phyloP scores from a whole-genome alignment of 2,888 invertebrate species.

The Onthophagus sagittarius region DNA sequence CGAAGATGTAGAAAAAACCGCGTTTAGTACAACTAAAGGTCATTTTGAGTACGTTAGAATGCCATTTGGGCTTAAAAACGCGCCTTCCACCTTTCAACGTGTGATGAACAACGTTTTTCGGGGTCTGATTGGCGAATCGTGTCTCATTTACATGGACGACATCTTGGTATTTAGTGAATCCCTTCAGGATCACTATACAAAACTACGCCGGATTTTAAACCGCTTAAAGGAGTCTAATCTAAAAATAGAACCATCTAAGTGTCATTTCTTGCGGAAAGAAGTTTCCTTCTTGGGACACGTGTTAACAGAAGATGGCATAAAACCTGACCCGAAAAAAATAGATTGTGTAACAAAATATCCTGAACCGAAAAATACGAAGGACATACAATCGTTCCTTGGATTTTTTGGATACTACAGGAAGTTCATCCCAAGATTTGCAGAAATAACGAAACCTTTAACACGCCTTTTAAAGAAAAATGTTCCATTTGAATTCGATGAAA shows the following conservation, averaged over 20 bases:
- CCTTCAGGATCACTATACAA: slow-evolving; percentile 31
- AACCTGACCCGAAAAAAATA: slow-evolving; percentile 28
- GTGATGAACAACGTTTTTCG: slow-evolving; percentile 34
- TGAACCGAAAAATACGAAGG: slow-evolving; percentile 20
- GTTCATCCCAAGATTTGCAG: slow-evolving; percentile 17
- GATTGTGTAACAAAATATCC: slow-evolving; percentile 24
- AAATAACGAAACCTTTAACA: slow-evolving; percentile 16
- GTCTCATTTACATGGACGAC: slow-evolving; percentile 31
- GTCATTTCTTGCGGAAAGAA: slow-evolving; percentile 13
- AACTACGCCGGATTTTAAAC: slow-evolving; percentile 12
- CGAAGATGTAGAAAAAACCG: slow-evolving; percentile 28
- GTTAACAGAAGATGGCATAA: slow-evolving; percentile 25
- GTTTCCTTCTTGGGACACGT: slow-evolving; percentile 14
- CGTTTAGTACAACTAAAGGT: slow-evolving; percentile 30
- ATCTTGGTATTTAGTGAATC: slow-evolving; percentile 31
- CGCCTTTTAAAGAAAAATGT: slow-evolving; percentile 15
- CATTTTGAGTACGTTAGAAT: slow-evolving; percentile 32
- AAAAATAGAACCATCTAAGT: slow-evolving; percentile 8
- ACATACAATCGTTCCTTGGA: slow-evolving; percentile 19
- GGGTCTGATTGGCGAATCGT: slow-evolving; percentile 30
- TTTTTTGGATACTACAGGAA: slow-evolving; percentile 19
- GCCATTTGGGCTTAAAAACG: slow-evolving; percentile 35
- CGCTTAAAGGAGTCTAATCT: slow-evolving; percentile 8
- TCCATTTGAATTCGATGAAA: slow-evolving; percentile 1
- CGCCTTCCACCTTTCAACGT: slow-evolving; percentile 35